Evolutionary conservation across 2,797 vertebrate genomes (phyloP).

Genomic region (Cuculus canorus): DNA sequence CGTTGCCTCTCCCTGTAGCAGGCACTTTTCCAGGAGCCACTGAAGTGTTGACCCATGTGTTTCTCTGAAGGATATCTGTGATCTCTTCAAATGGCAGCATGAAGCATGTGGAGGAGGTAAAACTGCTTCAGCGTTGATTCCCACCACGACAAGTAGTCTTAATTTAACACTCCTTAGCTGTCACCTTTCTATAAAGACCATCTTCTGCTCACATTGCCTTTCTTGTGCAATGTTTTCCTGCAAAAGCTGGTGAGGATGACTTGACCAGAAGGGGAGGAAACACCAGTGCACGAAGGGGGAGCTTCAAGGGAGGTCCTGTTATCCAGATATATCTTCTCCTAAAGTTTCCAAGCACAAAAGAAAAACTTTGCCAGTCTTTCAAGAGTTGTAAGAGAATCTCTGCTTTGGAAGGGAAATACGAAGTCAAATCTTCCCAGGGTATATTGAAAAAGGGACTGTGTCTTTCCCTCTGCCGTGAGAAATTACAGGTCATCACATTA

Average conservation of each 20-base stretch:
- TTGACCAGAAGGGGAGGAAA: neutral
- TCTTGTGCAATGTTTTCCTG: neutral
- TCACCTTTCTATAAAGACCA: neutral
- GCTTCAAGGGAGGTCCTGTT: neutral
- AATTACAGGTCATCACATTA: neutral
- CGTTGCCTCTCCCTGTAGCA: accelerated
- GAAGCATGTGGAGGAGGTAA: neutral
- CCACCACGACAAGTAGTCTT: neutral
- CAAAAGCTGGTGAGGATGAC: neutral
- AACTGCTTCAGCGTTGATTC: neutral
- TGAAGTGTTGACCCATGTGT: accelerated
- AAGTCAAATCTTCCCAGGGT: neutral
- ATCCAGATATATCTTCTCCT: neutral
- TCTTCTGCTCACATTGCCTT: neutral
- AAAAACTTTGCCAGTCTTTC: neutral
- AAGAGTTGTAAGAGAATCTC: neutral
- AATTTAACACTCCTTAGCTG: neutral
- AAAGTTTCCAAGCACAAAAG: neutral
- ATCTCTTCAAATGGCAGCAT: neutral
- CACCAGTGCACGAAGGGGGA: neutral
- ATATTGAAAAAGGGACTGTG: neutral
- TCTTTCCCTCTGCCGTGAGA: neutral
- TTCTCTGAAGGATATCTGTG: neutral
- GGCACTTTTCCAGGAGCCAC: neutral
- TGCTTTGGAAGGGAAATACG: neutral